These are phyloP conservation scores for Octopus bimaculoides DNA, from an alignment of 1,140 invertebrate genomes.

Conservation along the genomic window DNA sequence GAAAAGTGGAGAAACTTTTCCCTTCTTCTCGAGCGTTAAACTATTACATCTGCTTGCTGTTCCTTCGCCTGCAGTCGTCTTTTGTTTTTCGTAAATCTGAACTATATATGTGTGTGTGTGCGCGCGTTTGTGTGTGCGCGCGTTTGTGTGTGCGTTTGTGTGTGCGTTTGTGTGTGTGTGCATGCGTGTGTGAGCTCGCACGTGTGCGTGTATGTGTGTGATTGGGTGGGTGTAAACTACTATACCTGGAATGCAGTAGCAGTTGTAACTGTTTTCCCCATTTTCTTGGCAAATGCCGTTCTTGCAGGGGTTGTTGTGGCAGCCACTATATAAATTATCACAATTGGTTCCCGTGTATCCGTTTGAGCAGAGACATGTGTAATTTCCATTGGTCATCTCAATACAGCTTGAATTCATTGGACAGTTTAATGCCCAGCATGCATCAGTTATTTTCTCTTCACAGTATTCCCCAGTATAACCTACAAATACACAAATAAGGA, in stretches of 20 bases:
- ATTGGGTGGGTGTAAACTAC: background rate
- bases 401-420: background rate
- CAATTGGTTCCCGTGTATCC: background rate
- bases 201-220: background rate
- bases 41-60: background rate
- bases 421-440: background rate
- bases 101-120: background rate
- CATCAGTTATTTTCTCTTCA: background rate
- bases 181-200: background rate
- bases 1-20: too few relatives aligned
- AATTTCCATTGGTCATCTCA: background rate
- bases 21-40: too few relatives aligned
- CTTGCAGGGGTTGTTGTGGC: background rate
- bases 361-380: background rate
- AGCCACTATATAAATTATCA: background rate
- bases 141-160: background rate
- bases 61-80: background rate
- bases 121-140: background rate
- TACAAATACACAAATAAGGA: background rate
- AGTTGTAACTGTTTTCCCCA: conserved; percentile 28
- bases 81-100: background rate
- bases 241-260: conserved; percentile 37
- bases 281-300: conserved; percentile 16
- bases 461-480: background rate
- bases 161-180: background rate